phyloP scores from a whole-genome alignment of 2,797 vertebrate species.

The Falco columbarius region DNA sequence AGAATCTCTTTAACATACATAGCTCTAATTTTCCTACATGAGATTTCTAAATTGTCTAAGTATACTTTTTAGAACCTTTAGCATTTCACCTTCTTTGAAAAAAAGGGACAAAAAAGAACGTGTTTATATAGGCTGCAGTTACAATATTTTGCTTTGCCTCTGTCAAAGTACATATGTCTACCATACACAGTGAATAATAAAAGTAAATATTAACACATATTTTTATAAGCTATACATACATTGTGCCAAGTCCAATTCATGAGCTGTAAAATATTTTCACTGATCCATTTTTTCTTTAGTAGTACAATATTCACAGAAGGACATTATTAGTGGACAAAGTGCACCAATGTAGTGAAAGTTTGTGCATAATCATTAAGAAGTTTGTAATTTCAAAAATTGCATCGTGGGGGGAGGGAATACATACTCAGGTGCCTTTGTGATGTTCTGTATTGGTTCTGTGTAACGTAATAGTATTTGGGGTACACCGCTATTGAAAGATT shows the following conservation, averaged over 20 bases:
- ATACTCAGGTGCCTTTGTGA: neutral
- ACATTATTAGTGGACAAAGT: neutral
- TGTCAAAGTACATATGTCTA: neutral
- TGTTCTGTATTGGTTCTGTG: neutral
- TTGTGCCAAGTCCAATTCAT: neutral
- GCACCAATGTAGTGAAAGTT: neutral
- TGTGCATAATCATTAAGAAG: neutral
- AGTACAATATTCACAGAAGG: neutral
- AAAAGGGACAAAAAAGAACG: neutral
- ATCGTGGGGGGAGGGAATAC: neutral
- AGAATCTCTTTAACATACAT: neutral
- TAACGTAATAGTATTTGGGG: neutral
- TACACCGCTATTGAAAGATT: neutral
- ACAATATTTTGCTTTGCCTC: neutral
- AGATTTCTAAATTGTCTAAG: neutral
- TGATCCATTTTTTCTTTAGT: neutral
- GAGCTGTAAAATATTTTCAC: slow-evolving; percentile 3
- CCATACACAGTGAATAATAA: neutral
- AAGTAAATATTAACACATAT: neutral
- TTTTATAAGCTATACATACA: neutral
- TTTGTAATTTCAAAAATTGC: neutral
- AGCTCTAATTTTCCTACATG: neutral
- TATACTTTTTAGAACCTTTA: neutral
- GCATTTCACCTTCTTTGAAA: neutral
- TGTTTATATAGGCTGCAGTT: neutral